Percentiles rank a stretch among this genome's conserved stretches.
Conservation (phyloP, 2,888 invertebrate genomes). For the Drosophila antonietae region DNA sequence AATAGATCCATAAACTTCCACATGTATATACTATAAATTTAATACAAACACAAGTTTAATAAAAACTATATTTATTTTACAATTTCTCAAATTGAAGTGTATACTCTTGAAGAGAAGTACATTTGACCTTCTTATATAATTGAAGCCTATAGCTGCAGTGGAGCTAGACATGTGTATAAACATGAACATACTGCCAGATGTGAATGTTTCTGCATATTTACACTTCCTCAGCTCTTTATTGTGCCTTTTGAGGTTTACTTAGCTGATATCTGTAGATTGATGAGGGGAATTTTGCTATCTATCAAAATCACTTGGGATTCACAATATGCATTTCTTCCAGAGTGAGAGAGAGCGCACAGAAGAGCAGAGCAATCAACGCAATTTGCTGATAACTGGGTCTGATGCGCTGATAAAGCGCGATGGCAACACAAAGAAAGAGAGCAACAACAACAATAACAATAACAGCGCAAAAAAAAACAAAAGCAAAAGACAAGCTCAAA, state of each 20-base stretch:
- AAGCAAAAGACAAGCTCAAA: background rate
- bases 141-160: background rate
- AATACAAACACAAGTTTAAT: background rate
- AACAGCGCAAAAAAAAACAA: background rate
- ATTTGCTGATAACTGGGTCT: constrained; percentile 25
- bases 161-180: background rate
- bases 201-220: background rate
- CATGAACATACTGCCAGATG: background rate
- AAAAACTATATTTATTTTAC: no score
- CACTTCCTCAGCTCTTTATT: constrained; percentile 9
- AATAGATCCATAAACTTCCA: background rate
- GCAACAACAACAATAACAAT: background rate
- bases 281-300: constrained; percentile 37
- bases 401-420: constrained; percentile 28
- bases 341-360: background rate
- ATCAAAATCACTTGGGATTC: constrained; percentile 26
- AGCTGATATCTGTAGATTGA: constrained; percentile 4
- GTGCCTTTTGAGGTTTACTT: constrained; percentile 4
- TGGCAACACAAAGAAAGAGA: constrained; percentile 19
- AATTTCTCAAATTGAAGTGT: background rate
- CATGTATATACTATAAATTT: background rate
- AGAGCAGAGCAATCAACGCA: constrained; percentile 12
- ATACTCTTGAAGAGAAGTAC: background rate
- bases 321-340: constrained; percentile 21
- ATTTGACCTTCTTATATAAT: background rate